Evolutionary conservation across 2,888 invertebrate species (phyloP), one percentile per base, ranked within the genome.

Genomic region (Drosophila kuntzei): DNA sequence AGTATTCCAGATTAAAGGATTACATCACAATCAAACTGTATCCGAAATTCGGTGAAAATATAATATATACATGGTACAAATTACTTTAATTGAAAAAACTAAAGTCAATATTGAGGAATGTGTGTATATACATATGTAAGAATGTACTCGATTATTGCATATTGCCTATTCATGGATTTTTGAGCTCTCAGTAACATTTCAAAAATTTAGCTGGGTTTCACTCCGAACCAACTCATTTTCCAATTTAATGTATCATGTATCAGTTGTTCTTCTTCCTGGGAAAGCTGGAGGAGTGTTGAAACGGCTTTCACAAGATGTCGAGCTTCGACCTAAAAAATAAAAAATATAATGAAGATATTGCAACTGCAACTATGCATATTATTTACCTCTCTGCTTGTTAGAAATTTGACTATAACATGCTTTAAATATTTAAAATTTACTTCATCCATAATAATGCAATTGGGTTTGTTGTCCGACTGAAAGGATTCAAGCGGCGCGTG

Each of bases 391-490:
- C 97, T 94, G 90, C 97, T 96, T 0, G 98, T 98, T 87, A 98
- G 94, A 92, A 98, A 98, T 90, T 98, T 97, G 3, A 98, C 95
- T 71, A 98, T 95, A 73, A 98, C 98, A 93, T 98, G 98, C 90
- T 98, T 98, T 63, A 98, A 93, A 92, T 98, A 98, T 91, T 95
- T 95, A 90, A 96, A 96, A 93, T 96, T 97, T 49, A 96, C 95
- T 87, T 96, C 96, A 67, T 95, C 94, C 81, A 92, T 92, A 18
- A 92, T 84, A 64, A 92, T 88, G 72, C 90, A 83, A 36, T 83
- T 83, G 12, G 80, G 71, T 44, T 85, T 84, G 57, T 80, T 83
- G 16, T 71, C 76, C 7, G 74, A 71, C 11, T 74, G 69, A 63
- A 76, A 79, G 7, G 62, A 62, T 22, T 87, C 84, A 4, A 76